Base-by-base conservation (phyloP, 1,140 invertebrate genomes). In the Drosophila lowei region DNA sequence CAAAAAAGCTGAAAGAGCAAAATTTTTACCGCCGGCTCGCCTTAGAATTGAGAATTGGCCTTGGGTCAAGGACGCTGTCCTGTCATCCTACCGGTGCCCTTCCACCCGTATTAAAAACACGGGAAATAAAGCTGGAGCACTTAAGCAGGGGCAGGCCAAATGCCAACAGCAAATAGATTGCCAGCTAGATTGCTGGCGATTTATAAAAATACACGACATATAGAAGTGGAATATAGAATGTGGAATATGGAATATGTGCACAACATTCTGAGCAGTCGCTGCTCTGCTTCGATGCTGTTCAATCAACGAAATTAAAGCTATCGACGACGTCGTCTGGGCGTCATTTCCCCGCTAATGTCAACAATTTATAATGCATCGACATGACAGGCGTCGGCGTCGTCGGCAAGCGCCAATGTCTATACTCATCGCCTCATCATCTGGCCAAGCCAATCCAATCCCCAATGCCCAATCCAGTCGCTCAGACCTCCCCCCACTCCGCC, bases 351-450 rank as follows among this genome's bases (percentile, higher is more conserved):
- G 66, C 60, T 84, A 84, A 85, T 84, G 73, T 88, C 78, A 81
- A 88, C 70, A 81, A 88, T 88, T 86, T 75, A 58, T 63, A 77
- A 81, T 86, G 73, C 77, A 85, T 77, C 64, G 68, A 56, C 55
- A 25, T 70, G 66, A 70, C 66, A 68, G 66, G 43, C 71, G 8
- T 43, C 30, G 42, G 43, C 30, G 52, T 9, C 30, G 9, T 9
- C 30, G 30, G 9, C 48, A 64, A 67, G 68, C 58, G 68, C 68
- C 53, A 65, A 48, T 55, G 43, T 58, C 30, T 48, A 18, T 9
- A 34, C 64, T 46, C 61, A 65, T 67, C 65, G 64, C 43, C 63
- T 15, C 63, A 67, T 68, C 43, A 15, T 1, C 16, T 15, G 25
- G 55, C 23, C 41, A 46, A 47, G 60, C 25, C 66, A 67, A 23